Percentiles rank a stretch among this genome's conserved stretches.
phyloP scores from a whole-genome alignment of 2,113 vertebrate species.

The Elaphurus davidianus region DNA sequence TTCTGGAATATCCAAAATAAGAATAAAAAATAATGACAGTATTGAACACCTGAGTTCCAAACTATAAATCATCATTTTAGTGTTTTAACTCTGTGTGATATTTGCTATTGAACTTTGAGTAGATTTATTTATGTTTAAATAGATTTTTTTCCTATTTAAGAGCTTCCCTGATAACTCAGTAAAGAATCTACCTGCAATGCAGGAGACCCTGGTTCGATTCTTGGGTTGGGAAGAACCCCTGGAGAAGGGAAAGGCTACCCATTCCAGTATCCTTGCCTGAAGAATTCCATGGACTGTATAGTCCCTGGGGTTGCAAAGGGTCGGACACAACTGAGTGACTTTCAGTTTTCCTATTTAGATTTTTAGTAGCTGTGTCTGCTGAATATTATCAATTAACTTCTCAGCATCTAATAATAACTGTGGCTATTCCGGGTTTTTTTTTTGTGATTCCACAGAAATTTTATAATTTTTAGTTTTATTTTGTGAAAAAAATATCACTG shows the following conservation, averaged over 20 bases:
- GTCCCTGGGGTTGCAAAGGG: neutral
- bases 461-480: neutral
- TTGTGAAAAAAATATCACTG: neutral
- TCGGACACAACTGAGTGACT: neutral
- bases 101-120: conserved; percentile 4
- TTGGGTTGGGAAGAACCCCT: neutral
- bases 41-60: neutral
- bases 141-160: neutral
- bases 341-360: neutral
- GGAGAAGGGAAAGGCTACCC: neutral
- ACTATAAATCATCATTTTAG: neutral
- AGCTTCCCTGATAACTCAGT: neutral
- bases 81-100: neutral
- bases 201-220: neutral
- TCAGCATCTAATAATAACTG: neutral
- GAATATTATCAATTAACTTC: neutral
- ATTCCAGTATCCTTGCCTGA: neutral
- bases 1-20: neutral
- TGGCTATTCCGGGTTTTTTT: neutral
- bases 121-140: conserved; percentile 29
- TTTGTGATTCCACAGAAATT: neutral
- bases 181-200: neutral
- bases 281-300: neutral
- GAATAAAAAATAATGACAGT: neutral
- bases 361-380: neutral